Conservation (phyloP, 2,113 vertebrate species). For the Sporophila hypoxantha region DNA sequence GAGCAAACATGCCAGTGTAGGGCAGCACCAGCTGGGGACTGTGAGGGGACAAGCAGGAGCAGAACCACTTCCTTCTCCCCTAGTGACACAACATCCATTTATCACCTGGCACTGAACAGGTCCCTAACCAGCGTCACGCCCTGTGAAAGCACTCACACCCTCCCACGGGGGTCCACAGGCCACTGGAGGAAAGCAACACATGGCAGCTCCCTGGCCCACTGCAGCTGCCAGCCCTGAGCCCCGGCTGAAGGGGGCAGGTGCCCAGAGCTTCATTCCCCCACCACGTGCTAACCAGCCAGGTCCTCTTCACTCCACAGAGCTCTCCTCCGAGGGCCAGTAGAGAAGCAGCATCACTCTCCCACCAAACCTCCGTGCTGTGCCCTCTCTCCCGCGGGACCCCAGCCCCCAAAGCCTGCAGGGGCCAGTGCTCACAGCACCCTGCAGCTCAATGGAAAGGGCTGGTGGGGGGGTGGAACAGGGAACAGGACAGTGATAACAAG, state of each 20-base stretch:
- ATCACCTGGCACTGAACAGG: background rate
- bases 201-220: background rate
- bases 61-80: background rate
- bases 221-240: background rate
- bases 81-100: fast-evolving
- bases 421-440: background rate
- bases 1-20: background rate
- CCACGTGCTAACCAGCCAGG: background rate
- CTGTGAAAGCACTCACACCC: background rate
- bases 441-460: fast-evolving
- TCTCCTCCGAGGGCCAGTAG: fast-evolving
- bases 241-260: background rate
- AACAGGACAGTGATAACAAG: background rate
- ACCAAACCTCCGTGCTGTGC: background rate
- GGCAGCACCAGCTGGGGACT: background rate
- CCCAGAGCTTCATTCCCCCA: background rate
- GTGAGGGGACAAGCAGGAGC: background rate
- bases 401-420: fast-evolving
- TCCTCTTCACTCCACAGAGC: background rate
- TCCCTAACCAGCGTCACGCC: fast-evolving
- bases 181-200: background rate
- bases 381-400: background rate
- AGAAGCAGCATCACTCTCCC: background rate
- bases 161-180: background rate
- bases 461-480: fast-evolving